Percentiles rank a stretch among this genome's conserved stretches.
phyloP scores from a whole-genome alignment of 2,888 invertebrate species.

The Cephonodes hylas region DNA sequence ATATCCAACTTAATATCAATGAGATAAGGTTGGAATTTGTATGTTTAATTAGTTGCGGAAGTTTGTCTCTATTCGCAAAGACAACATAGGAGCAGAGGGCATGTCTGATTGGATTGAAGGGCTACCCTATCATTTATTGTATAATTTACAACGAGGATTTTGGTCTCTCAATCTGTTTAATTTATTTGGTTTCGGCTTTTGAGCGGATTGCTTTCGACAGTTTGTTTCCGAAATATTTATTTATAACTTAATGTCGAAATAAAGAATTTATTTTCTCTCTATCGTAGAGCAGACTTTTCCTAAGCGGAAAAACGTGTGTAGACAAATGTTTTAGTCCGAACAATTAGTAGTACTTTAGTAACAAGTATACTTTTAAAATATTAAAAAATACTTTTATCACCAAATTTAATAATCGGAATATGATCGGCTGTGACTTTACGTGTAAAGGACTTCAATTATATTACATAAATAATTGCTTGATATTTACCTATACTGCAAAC shows the following conservation, averaged over 20 bases:
- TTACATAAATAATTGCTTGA: too few relatives aligned
- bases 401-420: too few relatives aligned
- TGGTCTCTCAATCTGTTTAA: slow-evolving; percentile 1
- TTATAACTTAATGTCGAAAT: neutral
- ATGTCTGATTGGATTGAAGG: slow-evolving; percentile 16
- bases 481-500: too few relatives aligned
- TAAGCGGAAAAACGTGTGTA: too few relatives aligned
- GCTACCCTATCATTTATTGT: slow-evolving; percentile 9
- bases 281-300: too few relatives aligned
- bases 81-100: slow-evolving; percentile 14
- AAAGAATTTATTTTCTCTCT: neutral
- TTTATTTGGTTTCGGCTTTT: neutral
- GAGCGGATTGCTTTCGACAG: neutral
- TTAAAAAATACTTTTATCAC: too few relatives aligned
- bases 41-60: neutral
- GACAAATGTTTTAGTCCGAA: too few relatives aligned
- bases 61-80: slow-evolving; percentile 10
- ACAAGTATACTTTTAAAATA: too few relatives aligned
- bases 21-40: slow-evolving; percentile 7
- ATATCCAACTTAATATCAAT: neutral
- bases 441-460: too few relatives aligned
- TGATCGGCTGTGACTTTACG: too few relatives aligned
- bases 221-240: neutral
- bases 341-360: too few relatives aligned
- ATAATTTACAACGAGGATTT: slow-evolving; percentile 5